Evolutionary conservation across 2,888 invertebrate genomes (phyloP).

Genomic region (Erebia ligea): DNA sequence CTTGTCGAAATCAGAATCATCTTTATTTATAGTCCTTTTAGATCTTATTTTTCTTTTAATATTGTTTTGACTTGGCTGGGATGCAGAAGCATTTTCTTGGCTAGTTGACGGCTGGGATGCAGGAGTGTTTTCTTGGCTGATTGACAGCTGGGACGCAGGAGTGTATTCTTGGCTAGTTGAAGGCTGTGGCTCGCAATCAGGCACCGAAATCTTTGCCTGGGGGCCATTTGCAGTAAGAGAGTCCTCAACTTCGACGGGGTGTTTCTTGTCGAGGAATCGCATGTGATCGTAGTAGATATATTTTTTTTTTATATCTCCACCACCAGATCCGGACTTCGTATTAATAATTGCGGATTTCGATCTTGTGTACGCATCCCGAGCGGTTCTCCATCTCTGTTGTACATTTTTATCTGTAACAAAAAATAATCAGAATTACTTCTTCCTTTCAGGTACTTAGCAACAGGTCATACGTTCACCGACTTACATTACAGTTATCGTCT

Average conservation of each 20-base stretch:
- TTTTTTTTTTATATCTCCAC: slow-evolving; percentile 41
- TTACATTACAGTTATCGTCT: slow-evolving; percentile 51
- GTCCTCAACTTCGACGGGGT: slow-evolving; percentile 37
- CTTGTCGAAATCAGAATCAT: slow-evolving; percentile 31
- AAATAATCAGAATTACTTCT: slow-evolving; percentile 32
- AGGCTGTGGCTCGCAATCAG: slow-evolving; percentile 13
- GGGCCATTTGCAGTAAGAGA: slow-evolving; percentile 35
- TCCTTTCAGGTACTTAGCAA: slow-evolving; percentile 49
- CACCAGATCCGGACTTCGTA: slow-evolving; percentile 42
- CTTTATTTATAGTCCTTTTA: slow-evolving; percentile 33
- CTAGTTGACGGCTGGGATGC: slow-evolving; percentile 12
- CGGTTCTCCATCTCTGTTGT: slow-evolving; percentile 42
- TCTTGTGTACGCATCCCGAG: too few species aligned
- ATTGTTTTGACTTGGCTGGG: slow-evolving; percentile 4
- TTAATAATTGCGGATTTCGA: slow-evolving; percentile 37
- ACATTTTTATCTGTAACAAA: slow-evolving; percentile 43
- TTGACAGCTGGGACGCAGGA: slow-evolving; percentile 12
- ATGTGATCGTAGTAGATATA: slow-evolving; percentile 42
- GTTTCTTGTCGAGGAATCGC: slow-evolving; percentile 36
- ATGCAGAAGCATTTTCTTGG: slow-evolving; percentile 4
- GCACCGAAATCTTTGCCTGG: slow-evolving; percentile 5
- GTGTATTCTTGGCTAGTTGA: slow-evolving; percentile 19
- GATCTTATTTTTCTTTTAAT: slow-evolving; percentile 31
- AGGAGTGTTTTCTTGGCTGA: slow-evolving; percentile 11
- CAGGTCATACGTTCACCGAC: slow-evolving; percentile 48